Evolutionary conservation across 2,888 invertebrate species (phyloP).

Genomic region (Sinodicranocentrus sp.): DNA sequence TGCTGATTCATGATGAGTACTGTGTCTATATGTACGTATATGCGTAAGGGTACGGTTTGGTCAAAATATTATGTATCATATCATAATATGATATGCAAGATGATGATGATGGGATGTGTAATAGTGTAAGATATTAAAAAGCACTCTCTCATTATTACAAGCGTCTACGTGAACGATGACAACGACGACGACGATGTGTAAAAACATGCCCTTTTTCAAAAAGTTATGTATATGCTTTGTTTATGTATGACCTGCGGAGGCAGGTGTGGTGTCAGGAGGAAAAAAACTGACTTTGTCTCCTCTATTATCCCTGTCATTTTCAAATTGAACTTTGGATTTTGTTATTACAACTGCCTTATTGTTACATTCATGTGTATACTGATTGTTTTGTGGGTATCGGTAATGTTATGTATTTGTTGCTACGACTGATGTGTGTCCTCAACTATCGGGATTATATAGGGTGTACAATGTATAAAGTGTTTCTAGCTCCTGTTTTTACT

Average conservation of each 20-base stretch:
- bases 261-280: conserved; percentile 16
- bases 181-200: conserved; percentile 64
- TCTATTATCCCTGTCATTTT: no score
- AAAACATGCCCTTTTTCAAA: conserved; percentile 20
- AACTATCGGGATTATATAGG: conserved; percentile 7
- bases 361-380: conserved; percentile 47
- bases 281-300: not conserved
- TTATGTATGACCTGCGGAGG: conserved; percentile 15
- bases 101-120: conserved; percentile 11
- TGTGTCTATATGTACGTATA: not conserved
- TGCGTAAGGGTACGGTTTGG: conserved; percentile 7
- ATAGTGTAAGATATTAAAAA: conserved; percentile 18
- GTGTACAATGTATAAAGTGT: not conserved
- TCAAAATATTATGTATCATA: not conserved
- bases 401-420: conserved; percentile 1
- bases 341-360: conserved; percentile 62
- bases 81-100: not conserved
- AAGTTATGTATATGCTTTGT: conserved; percentile 33
- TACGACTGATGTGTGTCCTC: conserved; percentile 35
- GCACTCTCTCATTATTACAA: conserved; percentile 42
- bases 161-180: conserved; percentile 40
- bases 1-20: conserved; percentile 17
- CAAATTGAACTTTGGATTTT: conserved; percentile 13
- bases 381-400: not conserved
- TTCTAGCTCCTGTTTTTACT: conserved; percentile 7